Base-by-base conservation (phyloP, 2,888 invertebrate genomes). In the Chymomyza procnemis region DNA sequence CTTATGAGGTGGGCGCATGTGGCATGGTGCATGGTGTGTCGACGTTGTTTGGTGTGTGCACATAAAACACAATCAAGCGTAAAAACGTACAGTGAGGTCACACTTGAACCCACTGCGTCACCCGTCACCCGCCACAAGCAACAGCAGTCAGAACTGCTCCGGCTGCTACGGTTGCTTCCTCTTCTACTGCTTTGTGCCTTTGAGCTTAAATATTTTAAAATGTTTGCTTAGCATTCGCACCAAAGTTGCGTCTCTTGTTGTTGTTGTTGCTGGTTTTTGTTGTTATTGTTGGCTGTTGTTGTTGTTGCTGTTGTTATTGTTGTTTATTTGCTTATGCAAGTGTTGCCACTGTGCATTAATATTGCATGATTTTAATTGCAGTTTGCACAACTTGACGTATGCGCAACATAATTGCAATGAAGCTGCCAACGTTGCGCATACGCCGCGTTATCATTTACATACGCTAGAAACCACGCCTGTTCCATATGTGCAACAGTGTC, bases 291-390 rank as follows among this genome's bases (percentile, higher is more conserved):
- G 4, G 4, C 26, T 26, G 4, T 55, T 67, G 47, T 62, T 60
- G 48, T 61, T 67, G 46, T 62, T 60, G 48, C 59, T 67, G 46
- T 55, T 67, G 47, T 62, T 60, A 26, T 52, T 64, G 26, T 9
- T 66, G 70, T 75, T 73, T 87, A 74, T 82, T 87, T 87, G 73
- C 74, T 83, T 85, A 75, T 80, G 81, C 75, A 74, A 77, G 73
- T 83, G 85, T 87, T 85, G 83, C 78, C 80, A 70, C 54, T 77
- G 69, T 69, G 84, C 61, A 86, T 88, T 82, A 88, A 88, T 87
- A 85, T 78, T 88, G 78, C 77, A 88, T 88, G 88, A 79, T 83
- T 83, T 87, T 88, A 88, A 88, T 88, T 88, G 89, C 76, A 85
- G 85, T 79, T 79, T 78, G 74, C 71, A 73, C 72, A 77, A 56